These are phyloP conservation scores for Himalopsyche phryganea DNA, from an alignment of 1,140 invertebrate genomes.

Conservation along the genomic window DNA sequence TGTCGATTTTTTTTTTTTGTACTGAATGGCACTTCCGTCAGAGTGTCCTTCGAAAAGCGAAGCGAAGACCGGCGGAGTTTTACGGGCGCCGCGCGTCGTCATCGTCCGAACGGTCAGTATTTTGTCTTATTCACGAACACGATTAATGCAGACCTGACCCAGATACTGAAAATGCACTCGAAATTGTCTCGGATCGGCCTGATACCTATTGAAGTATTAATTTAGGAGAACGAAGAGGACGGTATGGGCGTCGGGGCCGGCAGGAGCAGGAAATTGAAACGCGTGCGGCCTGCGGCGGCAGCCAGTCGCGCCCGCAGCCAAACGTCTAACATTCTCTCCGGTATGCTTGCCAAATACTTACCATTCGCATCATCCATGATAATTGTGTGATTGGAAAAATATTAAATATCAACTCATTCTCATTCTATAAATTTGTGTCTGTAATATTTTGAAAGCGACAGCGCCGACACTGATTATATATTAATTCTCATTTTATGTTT, in stretches of 20 bases:
- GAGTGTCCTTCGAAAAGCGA: no score
- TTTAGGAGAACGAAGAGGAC: slow-evolving; percentile 31
- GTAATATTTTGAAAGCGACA: background rate
- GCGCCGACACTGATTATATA: no score
- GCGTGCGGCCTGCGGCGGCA: slow-evolving; percentile 14
- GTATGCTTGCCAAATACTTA: slow-evolving; percentile 23
- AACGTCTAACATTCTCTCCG: slow-evolving; percentile 29
- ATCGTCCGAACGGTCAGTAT: no score
- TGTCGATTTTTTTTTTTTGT: no score
- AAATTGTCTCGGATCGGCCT: slow-evolving; percentile 6
- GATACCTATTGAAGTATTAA: slow-evolving; percentile 32
- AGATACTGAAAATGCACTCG: background rate
- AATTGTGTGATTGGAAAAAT: slow-evolving; percentile 35
- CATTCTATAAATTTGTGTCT: background rate
- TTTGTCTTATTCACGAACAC: no score
- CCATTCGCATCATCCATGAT: slow-evolving; percentile 8
- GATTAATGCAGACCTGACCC: no score
- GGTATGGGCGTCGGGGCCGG: slow-evolving; percentile 6
- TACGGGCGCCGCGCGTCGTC: no score
- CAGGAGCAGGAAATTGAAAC: slow-evolving; percentile 16
- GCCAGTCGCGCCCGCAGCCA: slow-evolving; percentile 5
- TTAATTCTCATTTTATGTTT: no score
- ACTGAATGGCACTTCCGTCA: no score
- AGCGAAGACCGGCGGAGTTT: no score
- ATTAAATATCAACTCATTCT: slow-evolving; percentile 13